A percentile compares a stretch with the other conserved stretches of the same genome.
Evolutionary conservation across 2,888 invertebrate species (phyloP).

Genomic region (Dascillus cervinus): DNA sequence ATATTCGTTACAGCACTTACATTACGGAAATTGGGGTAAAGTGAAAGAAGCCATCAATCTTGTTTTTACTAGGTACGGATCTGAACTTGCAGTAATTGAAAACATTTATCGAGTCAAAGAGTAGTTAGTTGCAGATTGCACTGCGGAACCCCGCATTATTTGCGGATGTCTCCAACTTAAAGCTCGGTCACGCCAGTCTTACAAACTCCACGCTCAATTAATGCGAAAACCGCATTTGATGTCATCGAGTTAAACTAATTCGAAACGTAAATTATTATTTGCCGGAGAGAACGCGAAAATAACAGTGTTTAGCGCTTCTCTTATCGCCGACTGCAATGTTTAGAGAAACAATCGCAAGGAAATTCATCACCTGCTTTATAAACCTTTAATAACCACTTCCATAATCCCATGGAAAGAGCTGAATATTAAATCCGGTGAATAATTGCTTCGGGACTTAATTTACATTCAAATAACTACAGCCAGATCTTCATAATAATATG

Average conservation of each 20-base stretch:
- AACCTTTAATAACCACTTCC: slow-evolving; percentile 24
- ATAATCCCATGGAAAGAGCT: slow-evolving; percentile 24
- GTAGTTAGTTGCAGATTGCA: slow-evolving; percentile 5
- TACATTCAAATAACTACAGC: slow-evolving; percentile 26
- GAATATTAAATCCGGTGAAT: slow-evolving; percentile 26
- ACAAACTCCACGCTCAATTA: slow-evolving; percentile 15
- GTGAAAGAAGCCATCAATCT: no score
- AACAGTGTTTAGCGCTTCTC: no score
- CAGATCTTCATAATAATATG: slow-evolving; percentile 17
- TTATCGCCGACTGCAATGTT: no score
- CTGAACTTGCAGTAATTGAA: not conserved
- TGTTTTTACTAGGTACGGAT: no score
- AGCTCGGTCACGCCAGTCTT: slow-evolving; percentile 13
- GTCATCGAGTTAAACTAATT: slow-evolving; percentile 6
- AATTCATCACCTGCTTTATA: slow-evolving; percentile 18
- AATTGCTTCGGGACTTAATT: slow-evolving; percentile 25
- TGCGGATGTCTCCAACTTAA: slow-evolving; percentile 6
- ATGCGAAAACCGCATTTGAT: slow-evolving; percentile 12
- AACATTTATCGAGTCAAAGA: not conserved
- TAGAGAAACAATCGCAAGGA: no score
- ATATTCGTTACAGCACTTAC: no score
- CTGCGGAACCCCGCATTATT: slow-evolving; percentile 4
- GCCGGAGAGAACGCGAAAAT: no score
- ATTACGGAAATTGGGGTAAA: no score
- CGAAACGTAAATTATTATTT: slow-evolving; percentile 9